These are phyloP conservation scores for Buphagus erythrorhynchus DNA, from an alignment of 2,797 vertebrate genomes.

Conservation along the genomic window DNA sequence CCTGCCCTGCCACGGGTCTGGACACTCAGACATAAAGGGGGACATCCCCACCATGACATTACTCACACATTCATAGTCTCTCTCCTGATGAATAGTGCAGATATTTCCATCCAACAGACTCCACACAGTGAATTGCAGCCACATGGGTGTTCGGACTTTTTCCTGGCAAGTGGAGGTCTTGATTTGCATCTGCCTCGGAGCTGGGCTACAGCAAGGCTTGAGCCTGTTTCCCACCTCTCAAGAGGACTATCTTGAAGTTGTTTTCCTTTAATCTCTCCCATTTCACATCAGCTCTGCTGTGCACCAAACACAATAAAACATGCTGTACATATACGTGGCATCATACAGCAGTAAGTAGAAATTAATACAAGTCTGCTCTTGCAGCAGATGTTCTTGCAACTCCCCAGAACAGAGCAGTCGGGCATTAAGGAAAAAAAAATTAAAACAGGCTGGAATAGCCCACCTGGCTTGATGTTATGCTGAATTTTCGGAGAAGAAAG, in stretches of 20 bases:
- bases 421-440: neutral
- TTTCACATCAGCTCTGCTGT: neutral
- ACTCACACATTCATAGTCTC: neutral
- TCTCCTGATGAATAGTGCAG: neutral
- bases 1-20: rapidly evolving
- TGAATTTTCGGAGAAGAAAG: neutral
- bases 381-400: neutral
- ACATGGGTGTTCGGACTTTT: rapidly evolving
- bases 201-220: neutral
- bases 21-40: neutral
- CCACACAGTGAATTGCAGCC: neutral
- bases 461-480: neutral
- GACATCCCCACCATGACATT: rapidly evolving
- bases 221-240: neutral
- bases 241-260: neutral
- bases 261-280: neutral
- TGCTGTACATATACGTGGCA: neutral
- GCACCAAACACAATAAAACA: neutral
- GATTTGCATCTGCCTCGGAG: neutral
- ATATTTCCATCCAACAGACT: neutral
- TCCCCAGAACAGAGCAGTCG: neutral
- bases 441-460: neutral
- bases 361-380: neutral
- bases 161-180: neutral
- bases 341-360: neutral